Conservation (phyloP, 2,888 invertebrate species). For the Erebia ligea region DNA sequence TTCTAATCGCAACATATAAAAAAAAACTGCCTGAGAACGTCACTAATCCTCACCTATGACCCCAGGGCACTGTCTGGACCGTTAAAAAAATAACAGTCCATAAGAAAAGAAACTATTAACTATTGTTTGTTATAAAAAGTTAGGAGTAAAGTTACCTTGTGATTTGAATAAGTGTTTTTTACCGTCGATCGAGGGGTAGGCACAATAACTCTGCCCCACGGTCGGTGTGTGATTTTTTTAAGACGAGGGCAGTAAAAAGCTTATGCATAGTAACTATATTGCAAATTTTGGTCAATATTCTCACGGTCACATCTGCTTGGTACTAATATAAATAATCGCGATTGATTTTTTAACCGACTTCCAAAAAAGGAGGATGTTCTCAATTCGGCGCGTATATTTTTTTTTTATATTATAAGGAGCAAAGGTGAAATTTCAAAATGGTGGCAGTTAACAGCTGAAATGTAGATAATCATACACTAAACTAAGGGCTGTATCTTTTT, state of each 20-base stretch:
- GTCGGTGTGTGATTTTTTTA: constrained; percentile 69
- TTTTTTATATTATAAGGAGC: too few relatives aligned
- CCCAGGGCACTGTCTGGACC: constrained; percentile 72
- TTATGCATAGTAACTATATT: constrained; percentile 60
- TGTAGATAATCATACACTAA: too few relatives aligned
- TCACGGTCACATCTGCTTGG: constrained; percentile 59
- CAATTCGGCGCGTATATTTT: too few relatives aligned
- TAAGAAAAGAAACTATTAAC: constrained; percentile 68
- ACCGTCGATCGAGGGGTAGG: constrained; percentile 69
- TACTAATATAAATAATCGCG: background rate
- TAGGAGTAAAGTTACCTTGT: constrained; percentile 67
- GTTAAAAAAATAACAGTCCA: constrained; percentile 69
- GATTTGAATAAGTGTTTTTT: constrained; percentile 73
- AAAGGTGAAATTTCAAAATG: background rate
- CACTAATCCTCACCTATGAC: constrained; percentile 77
- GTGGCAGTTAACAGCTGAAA: too few relatives aligned
- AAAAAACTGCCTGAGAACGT: constrained; percentile 75
- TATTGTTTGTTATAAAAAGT: constrained; percentile 74
- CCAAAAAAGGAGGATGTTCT: too few relatives aligned
- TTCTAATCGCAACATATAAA: constrained; percentile 40
- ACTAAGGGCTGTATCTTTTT: too few relatives aligned
- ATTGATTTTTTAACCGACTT: background rate
- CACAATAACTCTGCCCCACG: constrained; percentile 64
- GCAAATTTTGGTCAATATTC: constrained; percentile 69
- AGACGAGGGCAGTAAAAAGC: constrained; percentile 60